Base-by-base conservation (phyloP, 2,797 vertebrate genomes). In the Argyrosomus regius region DNA sequence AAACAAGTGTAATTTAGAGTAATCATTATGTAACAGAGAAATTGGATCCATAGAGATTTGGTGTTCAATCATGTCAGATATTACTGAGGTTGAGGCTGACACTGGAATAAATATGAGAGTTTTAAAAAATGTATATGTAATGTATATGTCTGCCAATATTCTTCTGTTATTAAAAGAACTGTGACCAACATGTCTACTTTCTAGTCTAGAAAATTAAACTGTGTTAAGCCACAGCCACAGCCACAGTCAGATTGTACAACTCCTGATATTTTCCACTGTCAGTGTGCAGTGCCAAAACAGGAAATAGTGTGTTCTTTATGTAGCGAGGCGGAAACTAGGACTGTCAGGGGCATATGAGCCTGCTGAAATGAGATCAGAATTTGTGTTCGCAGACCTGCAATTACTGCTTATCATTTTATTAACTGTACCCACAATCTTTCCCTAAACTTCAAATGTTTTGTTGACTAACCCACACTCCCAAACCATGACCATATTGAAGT, bases 331-430 rank as follows among this genome's bases (percentile, higher is more conserved):
- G 67, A 58, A 64, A 71, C 22, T 45, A 61, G 35, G 26, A 63
- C 9, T 26, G 56, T 67, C 45, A 28, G 20, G 11, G 28, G 28
- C 3, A 8, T 13, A 48, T 76, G 57, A 68, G 41, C 22, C 20
- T 0, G 13, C 14, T 45, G 3, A 8, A 43, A 54, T 43, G 56
- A 67, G 56, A 43, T 18, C 1, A 5, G 45, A 28, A 28, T 39
- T 35, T 18, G 41, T 65, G 53, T 66, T 66, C 22, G 39, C 46
- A 52, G 46, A 52, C 14, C 35, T 59, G 62, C 17, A 66, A 16
- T 65, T 28, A 54, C 17, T 28, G 14, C 59, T 17, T 0, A 2
- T 13, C 17, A n/a, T 60, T 72, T 62, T 28, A 16, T 62, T 49
- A 41, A 16, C 20, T 22, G 1, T 43, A 22, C 6, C 17, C 18